Evolutionary conservation across 2,888 invertebrate genomes (phyloP), one percentile per base, ranked within the genome.

Genomic region (Timema podura): DNA sequence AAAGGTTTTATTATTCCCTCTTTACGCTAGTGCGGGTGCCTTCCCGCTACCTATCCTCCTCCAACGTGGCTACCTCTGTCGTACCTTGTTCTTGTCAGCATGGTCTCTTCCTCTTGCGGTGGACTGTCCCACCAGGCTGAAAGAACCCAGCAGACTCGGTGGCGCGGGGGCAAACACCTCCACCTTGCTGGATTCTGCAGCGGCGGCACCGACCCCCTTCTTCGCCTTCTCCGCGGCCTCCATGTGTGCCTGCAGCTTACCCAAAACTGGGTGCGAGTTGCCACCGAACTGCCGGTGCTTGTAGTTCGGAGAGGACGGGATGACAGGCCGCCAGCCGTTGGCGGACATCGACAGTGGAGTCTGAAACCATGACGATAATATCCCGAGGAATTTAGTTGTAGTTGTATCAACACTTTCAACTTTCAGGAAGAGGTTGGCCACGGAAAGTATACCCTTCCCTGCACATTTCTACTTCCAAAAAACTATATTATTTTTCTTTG

Each of bases 111-210:
- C 51, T 30, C 61, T 30, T 7, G 46, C 16, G 47, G 51, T 71
- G 71, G 71, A 48, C 61, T 87, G 81, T n/a, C 87, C 86, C 74
- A 85, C 87, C 15, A 85, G 83, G 75, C 85, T 85, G 77, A 87
- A 87, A 70, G 87, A 83, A 73, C 88, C 88, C 80, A 81, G 74
- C 65, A 82, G 66, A 48, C 64, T 71, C 9, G 73, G 72, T 6
- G 73, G 70, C 13, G 73, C 67, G 9, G 67, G 45, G 6, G 54
- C 57, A 45, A 65, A 66, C 11, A 46, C 65, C 47, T 69, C 67
- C 48, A 72, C 65, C 69, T 64, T 67, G 30, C 47, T 49, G 48
- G 68, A 68, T 15, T 64, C 44, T 7, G 64, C 67, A 10, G 59
- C 48, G n/a, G 9, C 6, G 10, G 68, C 15, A 59, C 45, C 68